These are phyloP conservation scores for Salminus brasiliensis DNA, from an alignment of 2,113 vertebrate species.

Conservation along the genomic window DNA sequence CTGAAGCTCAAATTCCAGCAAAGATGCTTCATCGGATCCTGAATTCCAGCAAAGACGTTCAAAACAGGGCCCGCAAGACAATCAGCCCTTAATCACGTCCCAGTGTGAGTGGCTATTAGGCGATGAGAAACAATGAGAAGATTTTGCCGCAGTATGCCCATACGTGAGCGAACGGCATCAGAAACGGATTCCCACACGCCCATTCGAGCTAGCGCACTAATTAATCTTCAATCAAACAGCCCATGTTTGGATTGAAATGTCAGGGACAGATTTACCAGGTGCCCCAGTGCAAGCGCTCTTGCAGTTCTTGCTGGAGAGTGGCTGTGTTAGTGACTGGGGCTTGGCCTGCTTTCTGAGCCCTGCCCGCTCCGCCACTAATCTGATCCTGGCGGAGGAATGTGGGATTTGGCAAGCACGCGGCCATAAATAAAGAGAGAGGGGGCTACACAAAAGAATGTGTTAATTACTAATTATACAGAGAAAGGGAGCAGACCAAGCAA, in stretches of 20 bases:
- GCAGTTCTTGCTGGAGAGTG: conserved; percentile 30
- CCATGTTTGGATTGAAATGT: conserved; percentile 53
- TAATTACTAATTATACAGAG: conserved; percentile 78
- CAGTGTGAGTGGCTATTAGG: neutral
- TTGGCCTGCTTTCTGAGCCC: conserved; percentile 74
- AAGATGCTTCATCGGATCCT: neutral
- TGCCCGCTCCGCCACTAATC: conserved; percentile 76
- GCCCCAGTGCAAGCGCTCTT: conserved; percentile 47
- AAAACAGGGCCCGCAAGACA: neutral
- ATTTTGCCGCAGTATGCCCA: neutral
- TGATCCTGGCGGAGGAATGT: conserved; percentile 79
- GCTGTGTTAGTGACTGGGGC: conserved; percentile 53
- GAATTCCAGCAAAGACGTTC: neutral
- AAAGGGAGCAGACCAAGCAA: conserved; percentile 53
- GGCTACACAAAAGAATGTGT: conserved; percentile 74
- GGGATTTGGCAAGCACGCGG: conserved; percentile 77
- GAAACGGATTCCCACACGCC: conserved; percentile 44
- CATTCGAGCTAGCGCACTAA: conserved; percentile 55
- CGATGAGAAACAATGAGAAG: neutral
- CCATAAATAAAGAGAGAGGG: conserved; percentile 75
- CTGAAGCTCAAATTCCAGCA: neutral
- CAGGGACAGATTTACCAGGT: conserved; percentile 60
- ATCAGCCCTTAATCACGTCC: conserved; percentile 2
- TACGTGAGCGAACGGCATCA: neutral
- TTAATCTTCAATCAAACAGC: conserved; percentile 59